Evolutionary conservation across 2,888 invertebrate genomes (phyloP).

Genomic region (Hydrotaea cyrtoneurina): DNA sequence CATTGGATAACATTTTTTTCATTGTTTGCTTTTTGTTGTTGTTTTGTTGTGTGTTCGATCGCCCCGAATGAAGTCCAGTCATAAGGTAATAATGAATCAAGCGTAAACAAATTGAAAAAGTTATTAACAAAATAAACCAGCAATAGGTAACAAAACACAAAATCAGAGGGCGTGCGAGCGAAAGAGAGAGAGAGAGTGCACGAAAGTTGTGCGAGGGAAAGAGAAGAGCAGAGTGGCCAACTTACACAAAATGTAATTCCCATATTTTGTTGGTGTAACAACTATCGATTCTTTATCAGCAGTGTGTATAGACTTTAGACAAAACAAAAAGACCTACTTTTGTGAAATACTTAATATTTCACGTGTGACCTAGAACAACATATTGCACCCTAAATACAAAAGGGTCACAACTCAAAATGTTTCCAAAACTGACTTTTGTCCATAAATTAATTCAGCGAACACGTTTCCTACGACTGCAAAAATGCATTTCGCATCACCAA

Average conservation of each 20-base stretch:
- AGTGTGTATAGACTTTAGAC: background rate
- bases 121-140: background rate
- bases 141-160: background rate
- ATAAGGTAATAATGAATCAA: slow-evolving; percentile 27
- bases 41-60: background rate
- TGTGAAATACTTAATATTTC: too few relatives aligned
- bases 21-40: background rate
- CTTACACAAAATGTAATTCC: background rate
- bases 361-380: too few relatives aligned
- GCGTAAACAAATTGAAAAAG: slow-evolving; percentile 35
- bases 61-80: background rate
- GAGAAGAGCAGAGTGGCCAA: background rate
- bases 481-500: too few relatives aligned
- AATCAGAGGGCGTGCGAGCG: background rate
- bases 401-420: too few relatives aligned
- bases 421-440: too few relatives aligned
- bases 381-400: too few relatives aligned
- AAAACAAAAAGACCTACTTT: too few relatives aligned
- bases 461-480: too few relatives aligned
- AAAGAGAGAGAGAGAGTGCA: background rate
- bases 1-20: background rate
- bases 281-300: background rate
- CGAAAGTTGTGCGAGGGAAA: background rate
- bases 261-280: background rate
- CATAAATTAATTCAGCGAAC: too few relatives aligned